phyloP scores from a whole-genome alignment of 2,797 vertebrate genomes.

The Sebastes hubbsi region DNA sequence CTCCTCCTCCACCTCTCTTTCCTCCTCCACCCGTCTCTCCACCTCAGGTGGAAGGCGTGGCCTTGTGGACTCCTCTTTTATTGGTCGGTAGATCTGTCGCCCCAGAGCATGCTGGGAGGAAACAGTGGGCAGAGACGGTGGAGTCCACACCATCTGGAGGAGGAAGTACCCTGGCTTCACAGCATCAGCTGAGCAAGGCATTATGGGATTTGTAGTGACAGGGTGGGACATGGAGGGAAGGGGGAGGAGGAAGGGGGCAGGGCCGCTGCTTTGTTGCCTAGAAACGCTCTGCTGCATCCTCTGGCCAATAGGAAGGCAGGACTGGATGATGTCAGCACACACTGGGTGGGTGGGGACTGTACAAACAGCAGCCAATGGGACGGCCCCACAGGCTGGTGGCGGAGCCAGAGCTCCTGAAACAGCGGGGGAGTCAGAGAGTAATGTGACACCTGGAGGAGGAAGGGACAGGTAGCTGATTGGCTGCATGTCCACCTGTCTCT shows the following conservation, averaged over 20 bases:
- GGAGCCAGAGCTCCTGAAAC: constrained; percentile 9
- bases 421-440: neutral
- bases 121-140: constrained; percentile 9
- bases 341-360: constrained; percentile 14
- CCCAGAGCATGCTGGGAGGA: constrained; percentile 8
- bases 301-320: constrained; percentile 21
- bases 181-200: neutral
- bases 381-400: constrained; percentile 22
- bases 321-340: constrained; percentile 6
- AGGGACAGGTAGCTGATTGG: constrained; percentile 19
- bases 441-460: neutral
- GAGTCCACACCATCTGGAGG: constrained; percentile 50
- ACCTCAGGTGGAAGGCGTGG: neutral
- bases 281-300: neutral
- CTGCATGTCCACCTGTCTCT: constrained; percentile 17
- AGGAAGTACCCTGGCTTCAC: constrained; percentile 34
- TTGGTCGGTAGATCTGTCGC: neutral
- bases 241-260: neutral
- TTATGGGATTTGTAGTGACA: constrained; percentile 2
- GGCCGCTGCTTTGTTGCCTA: neutral
- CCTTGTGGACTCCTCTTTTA: neutral
- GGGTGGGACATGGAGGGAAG: neutral
- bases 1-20: too few relatives aligned
- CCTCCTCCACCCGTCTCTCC: too few relatives aligned
- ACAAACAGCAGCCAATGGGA: constrained; percentile 39